Conservation (phyloP, 1,140 invertebrate species). For the Drosophila punjabiensis region DNA sequence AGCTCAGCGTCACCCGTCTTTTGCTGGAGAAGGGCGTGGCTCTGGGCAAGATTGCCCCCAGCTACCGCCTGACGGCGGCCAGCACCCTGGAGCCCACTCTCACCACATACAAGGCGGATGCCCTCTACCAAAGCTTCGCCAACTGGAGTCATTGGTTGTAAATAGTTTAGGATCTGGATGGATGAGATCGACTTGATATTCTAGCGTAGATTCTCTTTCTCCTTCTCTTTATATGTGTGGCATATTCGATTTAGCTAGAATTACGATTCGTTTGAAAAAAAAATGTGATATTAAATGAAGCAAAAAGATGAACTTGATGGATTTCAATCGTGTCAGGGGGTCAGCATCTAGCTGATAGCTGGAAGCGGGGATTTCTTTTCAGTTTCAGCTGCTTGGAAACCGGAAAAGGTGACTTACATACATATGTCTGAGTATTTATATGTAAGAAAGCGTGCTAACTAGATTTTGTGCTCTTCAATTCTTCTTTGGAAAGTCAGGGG, state of each 20-base stretch:
- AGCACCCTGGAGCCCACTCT: constrained; percentile 87
- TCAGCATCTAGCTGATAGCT: constrained; percentile 31
- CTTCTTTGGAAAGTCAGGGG: not conserved
- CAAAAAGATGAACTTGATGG: constrained; percentile 22
- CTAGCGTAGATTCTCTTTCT: constrained; percentile 29
- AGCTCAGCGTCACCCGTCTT: constrained; percentile 87
- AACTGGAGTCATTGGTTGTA: constrained; percentile 87
- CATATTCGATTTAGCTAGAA: constrained; percentile 67
- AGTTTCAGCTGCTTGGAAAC: not conserved
- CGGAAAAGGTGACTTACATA: constrained; percentile 19
- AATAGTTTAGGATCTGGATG: constrained; percentile 74
- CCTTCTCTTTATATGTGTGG: constrained; percentile 48
- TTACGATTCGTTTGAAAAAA: constrained; percentile 53
- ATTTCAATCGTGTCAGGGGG: constrained; percentile 23
- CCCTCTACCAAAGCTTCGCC: constrained; percentile 87
- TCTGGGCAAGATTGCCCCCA: constrained; percentile 86
- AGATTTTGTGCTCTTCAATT: not conserved
- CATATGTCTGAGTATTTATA: not conserved
- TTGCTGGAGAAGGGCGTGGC: constrained; percentile 87
- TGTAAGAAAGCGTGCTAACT: not conserved
- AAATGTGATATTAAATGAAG: constrained; percentile 75
- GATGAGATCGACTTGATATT: constrained; percentile 41
- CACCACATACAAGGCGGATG: constrained; percentile 89
- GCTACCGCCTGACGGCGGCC: constrained; percentile 88
- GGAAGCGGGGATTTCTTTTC: constrained; percentile 33